Evolutionary conservation across 2,888 invertebrate species (phyloP), one percentile per base, ranked within the genome.

Genomic region (Scaptomyza tumidula): DNA sequence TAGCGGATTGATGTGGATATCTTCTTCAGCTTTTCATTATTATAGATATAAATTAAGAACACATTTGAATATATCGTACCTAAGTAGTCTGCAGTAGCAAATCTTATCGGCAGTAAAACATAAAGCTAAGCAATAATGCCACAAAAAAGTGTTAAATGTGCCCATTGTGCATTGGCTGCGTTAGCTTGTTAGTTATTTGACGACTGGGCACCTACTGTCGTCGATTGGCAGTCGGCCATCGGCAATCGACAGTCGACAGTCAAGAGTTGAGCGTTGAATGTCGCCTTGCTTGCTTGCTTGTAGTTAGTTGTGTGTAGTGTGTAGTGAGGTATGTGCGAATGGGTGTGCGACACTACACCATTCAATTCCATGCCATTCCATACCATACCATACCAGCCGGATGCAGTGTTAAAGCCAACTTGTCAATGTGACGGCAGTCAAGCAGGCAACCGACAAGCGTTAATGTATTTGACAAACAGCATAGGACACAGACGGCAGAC

Each of bases 381-480:
- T 19, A 29, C 24, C 24, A 24, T 24, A 13, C 13, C 16, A 13
- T 19, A 29, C 50, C 10, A 27, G 24, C 37, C 64, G 29, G 59
- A 39, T 81, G 76, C 84, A 70, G 80, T 72, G 83, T 71, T 59
- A 74, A 83, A 88, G 88, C 77, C 86, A 83, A 86, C 83, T 83
- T 83, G 83, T 83, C 88, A 88, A 83, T 86, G 86, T 61, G 85
- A 75, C 61, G 66, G 71, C 85, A 85, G 86, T 78, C 66, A 83
- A 76, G 79, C 86, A 72, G 70, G 83, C 86, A 78, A 72, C 64
- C 86, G 83, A 76, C 82, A 87, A 81, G 82, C 88, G 83, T 82
- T 83, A 88, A 83, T 86, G 83, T 88, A 76, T 88, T 76, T 86
- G 86, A 86, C 83, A 88, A 88, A 86, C 86, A 82, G 75, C 80